A percentile compares a stretch with the other conserved stretches of the same genome.
Conservation (phyloP, 2,797 vertebrate species). For the Delichon dasypus region DNA sequence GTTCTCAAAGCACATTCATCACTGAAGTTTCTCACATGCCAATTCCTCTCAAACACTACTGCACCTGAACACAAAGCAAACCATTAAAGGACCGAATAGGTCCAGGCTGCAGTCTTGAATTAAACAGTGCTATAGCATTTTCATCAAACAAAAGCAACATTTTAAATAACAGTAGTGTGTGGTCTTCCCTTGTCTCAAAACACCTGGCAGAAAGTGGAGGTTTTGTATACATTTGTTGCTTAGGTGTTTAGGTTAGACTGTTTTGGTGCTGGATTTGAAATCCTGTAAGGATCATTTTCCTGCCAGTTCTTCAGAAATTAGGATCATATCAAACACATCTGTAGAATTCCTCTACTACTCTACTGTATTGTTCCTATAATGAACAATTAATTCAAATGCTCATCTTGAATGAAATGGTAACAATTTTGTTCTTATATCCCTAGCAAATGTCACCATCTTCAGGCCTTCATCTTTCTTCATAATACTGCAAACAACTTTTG, state of each 20-base stretch:
- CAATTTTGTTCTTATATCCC: neutral
- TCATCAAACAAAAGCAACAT: neutral
- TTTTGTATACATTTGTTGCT: neutral
- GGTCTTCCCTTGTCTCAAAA: neutral
- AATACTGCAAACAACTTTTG: conserved; percentile 65
- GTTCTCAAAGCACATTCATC: neutral
- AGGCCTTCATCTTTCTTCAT: conserved; percentile 78
- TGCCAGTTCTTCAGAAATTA: neutral
- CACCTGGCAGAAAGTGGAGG: neutral
- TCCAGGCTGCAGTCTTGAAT: neutral
- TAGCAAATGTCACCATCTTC: conserved; percentile 78
- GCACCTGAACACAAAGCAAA: neutral
- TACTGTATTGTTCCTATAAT: neutral
- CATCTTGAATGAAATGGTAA: neutral
- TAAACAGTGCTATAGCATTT: neutral
- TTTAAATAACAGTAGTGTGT: neutral
- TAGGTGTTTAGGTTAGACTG: neutral
- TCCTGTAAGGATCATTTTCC: neutral
- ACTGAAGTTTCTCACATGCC: neutral
- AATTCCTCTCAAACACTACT: neutral
- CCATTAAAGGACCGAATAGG: neutral
- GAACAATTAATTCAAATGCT: neutral
- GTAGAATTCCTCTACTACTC: neutral
- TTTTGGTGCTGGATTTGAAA: neutral
- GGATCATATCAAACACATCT: neutral